Base-by-base conservation (phyloP, 2,797 vertebrate species). In the Clarias pachynema region DNA sequence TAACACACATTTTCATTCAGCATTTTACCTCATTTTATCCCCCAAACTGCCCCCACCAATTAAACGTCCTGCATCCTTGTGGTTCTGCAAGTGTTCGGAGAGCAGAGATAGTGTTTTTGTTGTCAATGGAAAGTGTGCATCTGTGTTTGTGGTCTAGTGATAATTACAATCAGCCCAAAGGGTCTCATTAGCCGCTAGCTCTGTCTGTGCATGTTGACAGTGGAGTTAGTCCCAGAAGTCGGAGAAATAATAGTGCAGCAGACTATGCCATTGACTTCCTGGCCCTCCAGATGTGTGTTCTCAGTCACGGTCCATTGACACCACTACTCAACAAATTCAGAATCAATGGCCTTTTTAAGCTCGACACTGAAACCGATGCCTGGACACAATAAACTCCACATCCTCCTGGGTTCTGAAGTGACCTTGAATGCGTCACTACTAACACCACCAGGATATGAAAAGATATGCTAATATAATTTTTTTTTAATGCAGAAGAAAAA, bases 261-360 rank as follows among this genome's bases (percentile, higher is more conserved):
- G 79, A 70, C 70, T 44, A 70, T 72, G 75, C 18, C 14, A 66
- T 68, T 40, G 74, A 83, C 81, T 66, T 44, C n/a, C 63, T 79
- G 85, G 56, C 80, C 68, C 60, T 53, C 59, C 79, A 63, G 82
- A 79, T 37, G 8, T 80, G 85, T 57, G 66, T 37, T 80, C 84
- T 83, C 79, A 29, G 77, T 85, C 40, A 77, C 5, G 5, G 74
- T 57, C 68, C 60, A 40, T 82, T 10, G 16, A 65, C 60, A 79
- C 65, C 18, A 56, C 24, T 20, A 65, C 68, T 60, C n/a, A 2
- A 73, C 59, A 82, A 60, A 26, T 26, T 66, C 69, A 5, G 37
- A 63, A 88, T 90, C 84, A 81, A 86, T 90, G 75, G 81, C 68
- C 83, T 49, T 80, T 56, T 83, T n/a, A 83, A 65, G 24, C 75